phyloP scores from a whole-genome alignment of 2,888 invertebrate species.

The Ophion obscuratus region DNA sequence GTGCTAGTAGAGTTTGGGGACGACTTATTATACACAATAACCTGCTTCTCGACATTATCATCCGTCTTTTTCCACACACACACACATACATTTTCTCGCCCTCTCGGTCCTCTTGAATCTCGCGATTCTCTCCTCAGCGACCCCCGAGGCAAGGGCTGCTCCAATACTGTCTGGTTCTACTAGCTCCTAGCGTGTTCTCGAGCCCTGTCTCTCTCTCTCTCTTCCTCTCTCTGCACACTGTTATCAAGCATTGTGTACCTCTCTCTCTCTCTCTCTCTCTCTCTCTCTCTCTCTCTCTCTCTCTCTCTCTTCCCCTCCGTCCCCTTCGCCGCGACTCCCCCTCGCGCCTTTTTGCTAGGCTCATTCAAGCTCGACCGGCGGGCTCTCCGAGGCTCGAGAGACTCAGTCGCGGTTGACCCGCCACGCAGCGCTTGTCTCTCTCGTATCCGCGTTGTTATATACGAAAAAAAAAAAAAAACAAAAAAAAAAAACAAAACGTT shows the following conservation, averaged over 20 bases:
- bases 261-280: slow-evolving; percentile 33
- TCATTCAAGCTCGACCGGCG: slow-evolving; percentile 81
- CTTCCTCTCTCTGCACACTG: slow-evolving; percentile 21
- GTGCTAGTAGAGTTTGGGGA: background rate
- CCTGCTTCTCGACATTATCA: background rate
- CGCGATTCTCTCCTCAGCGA: slow-evolving; percentile 5
- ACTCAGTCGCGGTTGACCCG: slow-evolving; percentile 82
- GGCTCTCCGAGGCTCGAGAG: slow-evolving; percentile 70
- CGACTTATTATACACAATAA: slow-evolving; percentile 15
- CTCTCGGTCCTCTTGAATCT: slow-evolving; percentile 24
- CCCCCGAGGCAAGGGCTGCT: slow-evolving; percentile 43
- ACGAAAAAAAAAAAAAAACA: slow-evolving; percentile 5
- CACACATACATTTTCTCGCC: slow-evolving; percentile 3
- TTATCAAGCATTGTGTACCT: slow-evolving; percentile 44
- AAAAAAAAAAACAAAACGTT: too few relatives aligned
- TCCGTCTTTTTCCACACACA: slow-evolving; percentile 11
- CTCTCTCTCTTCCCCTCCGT: slow-evolving; percentile 47
- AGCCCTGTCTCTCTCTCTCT: slow-evolving; percentile 27
- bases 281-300: slow-evolving; percentile 50
- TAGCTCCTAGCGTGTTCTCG: slow-evolving; percentile 1
- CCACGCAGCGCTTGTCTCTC: slow-evolving; percentile 73
- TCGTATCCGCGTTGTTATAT: slow-evolving; percentile 47
- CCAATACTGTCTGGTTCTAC: slow-evolving; percentile 48
- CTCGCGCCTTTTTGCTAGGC: slow-evolving; percentile 70
- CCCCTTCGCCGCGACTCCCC: slow-evolving; percentile 21